Base-by-base conservation (phyloP, 1,140 invertebrate genomes). In the Trichonephila clavipes region DNA sequence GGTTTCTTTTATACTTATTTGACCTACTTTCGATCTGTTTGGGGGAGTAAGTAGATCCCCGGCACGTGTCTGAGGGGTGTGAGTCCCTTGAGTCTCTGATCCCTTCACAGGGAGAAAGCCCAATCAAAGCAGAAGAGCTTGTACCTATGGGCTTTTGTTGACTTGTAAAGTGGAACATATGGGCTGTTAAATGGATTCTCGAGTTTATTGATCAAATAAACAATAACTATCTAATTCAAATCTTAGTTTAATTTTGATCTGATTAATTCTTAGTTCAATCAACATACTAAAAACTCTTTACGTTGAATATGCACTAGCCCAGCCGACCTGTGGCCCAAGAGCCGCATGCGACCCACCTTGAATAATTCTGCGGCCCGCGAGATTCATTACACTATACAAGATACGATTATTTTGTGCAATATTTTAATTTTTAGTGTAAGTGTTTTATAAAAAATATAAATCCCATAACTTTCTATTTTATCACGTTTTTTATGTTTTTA, bases 1-100 rank as follows among this genome's bases (percentile, higher is more conserved):
- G 5, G 64, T 58, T 92, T 87, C 64, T 92, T 86, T 86, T 40
- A 87, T 62, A 93, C 81, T 66, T 16, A 88, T 66, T 40, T 93
- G 92, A 93, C 92, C 92, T 93, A 93, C 69, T 77, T 93, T 88
- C 58, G 92, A 81, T 81, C 62, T 62, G 90, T 86, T 86, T 66
- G 90, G 58, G 90, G 85, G 85, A 64, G 58, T 61, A 51, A 64
- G 58, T 64, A 24, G 77, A 59, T 92, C 34, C 61, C 82, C 18
- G 83, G 44, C 82, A 61, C 83, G 82, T 92, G 90, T 61, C 81
- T 66, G 61, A 44, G 88, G 77, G 59, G 59, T 62, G 34, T 61
- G 28, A n/a, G 24, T 87, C 58, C 85, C 61, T 87, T 12, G 58
- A n/a, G 77, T 83, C 51, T 61, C 64, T 12, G 14, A 59, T 88